phyloP scores from a whole-genome alignment of 2,888 invertebrate genomes.

The Tetragonisca angustula region DNA sequence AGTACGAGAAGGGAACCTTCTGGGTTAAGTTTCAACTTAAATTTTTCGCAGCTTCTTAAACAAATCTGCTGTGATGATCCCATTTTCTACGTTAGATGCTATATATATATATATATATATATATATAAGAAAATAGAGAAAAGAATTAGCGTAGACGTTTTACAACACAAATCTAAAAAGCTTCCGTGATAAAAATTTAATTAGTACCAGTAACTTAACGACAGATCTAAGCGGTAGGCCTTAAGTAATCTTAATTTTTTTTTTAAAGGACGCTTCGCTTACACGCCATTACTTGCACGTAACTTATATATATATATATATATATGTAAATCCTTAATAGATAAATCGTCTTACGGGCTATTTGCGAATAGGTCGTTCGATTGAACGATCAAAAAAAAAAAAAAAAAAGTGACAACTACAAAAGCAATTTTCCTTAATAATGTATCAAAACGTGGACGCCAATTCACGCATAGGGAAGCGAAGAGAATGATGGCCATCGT shows the following conservation, averaged over 20 bases:
- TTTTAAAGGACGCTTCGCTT: conserved; percentile 59
- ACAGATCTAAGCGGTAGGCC: conserved; percentile 62
- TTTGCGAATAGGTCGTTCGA: conserved; percentile 36
- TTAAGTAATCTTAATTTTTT: conserved; percentile 74
- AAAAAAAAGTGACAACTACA: conserved; percentile 53
- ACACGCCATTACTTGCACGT: conserved; percentile 45
- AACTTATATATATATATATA: conserved; percentile 52
- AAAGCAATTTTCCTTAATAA: conserved; percentile 60
- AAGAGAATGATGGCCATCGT: conserved; percentile 27
- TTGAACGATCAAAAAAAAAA: conserved; percentile 34
- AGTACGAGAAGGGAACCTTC: not conserved
- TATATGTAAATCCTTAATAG: conserved; percentile 51
- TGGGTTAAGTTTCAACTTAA: not conserved
- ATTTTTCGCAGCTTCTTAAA: conserved; percentile 29
- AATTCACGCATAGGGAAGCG: conserved; percentile 21
- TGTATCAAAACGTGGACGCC: conserved; percentile 57
- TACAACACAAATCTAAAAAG: conserved; percentile 45
- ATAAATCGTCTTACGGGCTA: conserved; percentile 59
- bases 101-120: conserved; percentile 32
- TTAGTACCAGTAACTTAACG: conserved; percentile 63
- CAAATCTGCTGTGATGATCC: conserved; percentile 35
- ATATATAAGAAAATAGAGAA: not conserved
- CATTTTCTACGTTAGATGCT: conserved; percentile 22
- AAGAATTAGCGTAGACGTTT: conserved; percentile 37
- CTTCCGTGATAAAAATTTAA: conserved; percentile 63